Percentiles rank a stretch among this genome's conserved stretches.
phyloP scores from a whole-genome alignment of 2,797 vertebrate species.

The Hapalemur alaotrensis region DNA sequence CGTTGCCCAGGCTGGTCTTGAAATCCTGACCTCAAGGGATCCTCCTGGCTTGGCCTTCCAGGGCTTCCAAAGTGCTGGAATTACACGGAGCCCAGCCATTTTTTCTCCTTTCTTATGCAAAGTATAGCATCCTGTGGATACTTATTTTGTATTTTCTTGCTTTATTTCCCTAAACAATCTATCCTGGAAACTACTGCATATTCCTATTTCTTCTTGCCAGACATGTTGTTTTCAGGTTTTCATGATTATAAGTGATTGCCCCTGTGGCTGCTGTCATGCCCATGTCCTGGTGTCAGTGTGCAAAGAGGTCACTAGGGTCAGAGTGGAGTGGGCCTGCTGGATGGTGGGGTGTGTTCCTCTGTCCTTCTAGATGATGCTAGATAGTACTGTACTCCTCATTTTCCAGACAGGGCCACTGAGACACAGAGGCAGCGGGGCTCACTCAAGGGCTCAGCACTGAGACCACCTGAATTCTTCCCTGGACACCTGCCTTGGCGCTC shows the following conservation, averaged over 20 bases:
- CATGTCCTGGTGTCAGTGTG: not conserved
- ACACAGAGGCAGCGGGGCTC: not conserved
- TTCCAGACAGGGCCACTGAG: not conserved
- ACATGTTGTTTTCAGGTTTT: not conserved
- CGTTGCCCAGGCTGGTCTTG: not conserved
- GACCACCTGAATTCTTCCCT: not conserved
- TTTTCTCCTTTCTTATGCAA: not conserved
- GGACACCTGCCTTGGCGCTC: not conserved
- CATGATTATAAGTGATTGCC: not conserved
- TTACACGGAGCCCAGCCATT: not conserved
- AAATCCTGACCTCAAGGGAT: not conserved
- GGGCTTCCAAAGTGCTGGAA: too few species aligned
- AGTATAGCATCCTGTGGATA: not conserved
- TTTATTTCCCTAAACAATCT: not conserved
- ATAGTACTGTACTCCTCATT: not conserved
- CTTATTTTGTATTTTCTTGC: not conserved
- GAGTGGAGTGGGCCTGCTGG: not conserved
- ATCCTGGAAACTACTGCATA: not conserved
- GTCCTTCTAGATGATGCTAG: not conserved
- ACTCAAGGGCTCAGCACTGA: not conserved
- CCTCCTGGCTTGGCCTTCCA: not conserved
- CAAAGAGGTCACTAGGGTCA: not conserved
- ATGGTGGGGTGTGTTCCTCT: not conserved
- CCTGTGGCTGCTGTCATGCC: too few species aligned
- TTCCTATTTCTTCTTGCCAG: not conserved